phyloP scores from a whole-genome alignment of 2,113 vertebrate species.

The Urocolius indicus region DNA sequence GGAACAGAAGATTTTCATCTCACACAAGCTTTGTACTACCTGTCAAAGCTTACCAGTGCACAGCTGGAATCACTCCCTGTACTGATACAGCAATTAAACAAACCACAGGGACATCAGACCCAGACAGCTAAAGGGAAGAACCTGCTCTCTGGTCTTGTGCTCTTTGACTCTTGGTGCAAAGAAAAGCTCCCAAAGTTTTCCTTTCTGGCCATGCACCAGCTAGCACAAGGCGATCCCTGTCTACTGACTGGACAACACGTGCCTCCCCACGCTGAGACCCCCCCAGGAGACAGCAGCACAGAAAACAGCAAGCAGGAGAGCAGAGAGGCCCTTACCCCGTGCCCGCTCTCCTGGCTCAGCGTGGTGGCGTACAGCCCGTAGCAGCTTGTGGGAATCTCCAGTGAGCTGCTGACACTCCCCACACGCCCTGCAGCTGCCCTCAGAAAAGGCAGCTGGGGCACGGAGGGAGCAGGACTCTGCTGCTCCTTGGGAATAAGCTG shows the following conservation, averaged over 20 bases:
- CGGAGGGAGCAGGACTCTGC: background rate
- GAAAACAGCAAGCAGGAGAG: background rate
- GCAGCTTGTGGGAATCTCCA: background rate
- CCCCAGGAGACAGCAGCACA: background rate
- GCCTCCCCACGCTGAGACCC: background rate
- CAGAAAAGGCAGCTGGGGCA: background rate
- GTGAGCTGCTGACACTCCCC: fast-evolving
- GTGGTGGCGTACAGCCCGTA: fast-evolving
- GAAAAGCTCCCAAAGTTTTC: background rate
- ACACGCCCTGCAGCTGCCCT: background rate
- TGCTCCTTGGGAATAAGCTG: background rate
- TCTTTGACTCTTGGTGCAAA: background rate
- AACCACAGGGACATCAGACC: background rate
- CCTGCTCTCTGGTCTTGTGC: background rate
- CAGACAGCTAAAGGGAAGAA: background rate
- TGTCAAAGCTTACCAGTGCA: background rate
- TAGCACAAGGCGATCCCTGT: background rate
- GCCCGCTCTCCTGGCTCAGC: background rate
- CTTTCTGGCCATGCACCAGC: background rate
- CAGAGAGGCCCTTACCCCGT: background rate
- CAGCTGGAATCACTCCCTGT: background rate
- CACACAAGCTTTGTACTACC: background rate
- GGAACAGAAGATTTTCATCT: background rate
- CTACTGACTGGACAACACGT: fast-evolving
- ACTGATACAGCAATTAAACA: background rate